These are phyloP conservation scores for Axis porcinus DNA, from an alignment of 2,113 vertebrate species.

Conservation along the genomic window DNA sequence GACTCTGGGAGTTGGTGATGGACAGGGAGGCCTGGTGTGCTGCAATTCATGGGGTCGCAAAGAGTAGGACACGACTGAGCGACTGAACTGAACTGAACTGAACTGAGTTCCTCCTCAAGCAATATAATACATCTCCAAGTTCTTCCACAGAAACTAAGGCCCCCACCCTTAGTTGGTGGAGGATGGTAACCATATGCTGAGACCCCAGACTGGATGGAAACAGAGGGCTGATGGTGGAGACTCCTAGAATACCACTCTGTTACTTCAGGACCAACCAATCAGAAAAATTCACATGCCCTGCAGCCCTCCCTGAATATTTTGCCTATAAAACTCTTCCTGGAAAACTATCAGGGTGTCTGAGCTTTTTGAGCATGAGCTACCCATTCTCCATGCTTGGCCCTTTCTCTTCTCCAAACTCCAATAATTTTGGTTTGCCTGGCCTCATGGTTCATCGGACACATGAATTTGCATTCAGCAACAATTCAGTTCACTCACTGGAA, in stretches of 20 bases:
- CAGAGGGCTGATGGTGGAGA: background rate
- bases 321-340: background rate
- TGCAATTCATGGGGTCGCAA: too few species aligned
- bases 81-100: too few species aligned
- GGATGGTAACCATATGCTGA: background rate
- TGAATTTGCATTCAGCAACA: background rate
- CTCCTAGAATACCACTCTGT: background rate
- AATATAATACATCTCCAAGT: background rate
- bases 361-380: background rate
- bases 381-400: background rate
- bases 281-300: background rate
- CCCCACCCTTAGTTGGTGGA: background rate
- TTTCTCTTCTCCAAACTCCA: background rate
- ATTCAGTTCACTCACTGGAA: background rate
- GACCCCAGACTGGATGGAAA: background rate
- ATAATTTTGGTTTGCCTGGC: background rate
- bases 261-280: background rate
- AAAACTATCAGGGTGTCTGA: background rate
- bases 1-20: too few species aligned
- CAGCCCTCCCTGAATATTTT: background rate
- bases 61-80: too few species aligned
- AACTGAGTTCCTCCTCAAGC: background rate
- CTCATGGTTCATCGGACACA: background rate
- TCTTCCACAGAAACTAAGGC: background rate
- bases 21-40: too few species aligned